These are phyloP conservation scores for Lithophane leautieri DNA, from an alignment of 2,888 invertebrate species.

Conservation along the genomic window DNA sequence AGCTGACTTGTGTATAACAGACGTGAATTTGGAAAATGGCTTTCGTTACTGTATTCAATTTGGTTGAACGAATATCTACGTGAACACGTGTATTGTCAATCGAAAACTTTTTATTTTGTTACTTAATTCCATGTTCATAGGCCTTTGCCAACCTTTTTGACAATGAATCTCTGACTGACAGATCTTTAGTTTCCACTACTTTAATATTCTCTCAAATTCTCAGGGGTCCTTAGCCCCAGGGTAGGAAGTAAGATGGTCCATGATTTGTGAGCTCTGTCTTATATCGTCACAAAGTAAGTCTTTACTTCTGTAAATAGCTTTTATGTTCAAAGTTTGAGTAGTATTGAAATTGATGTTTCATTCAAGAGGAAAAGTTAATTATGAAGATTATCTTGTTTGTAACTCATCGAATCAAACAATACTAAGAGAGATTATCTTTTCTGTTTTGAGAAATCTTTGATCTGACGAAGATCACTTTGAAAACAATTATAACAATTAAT, in stretches of 20 bases:
- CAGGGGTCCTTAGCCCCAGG: background rate
- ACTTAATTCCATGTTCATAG: background rate
- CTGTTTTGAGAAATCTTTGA: background rate
- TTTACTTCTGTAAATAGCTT: conserved; percentile 30
- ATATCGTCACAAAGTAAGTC: conserved; percentile 1
- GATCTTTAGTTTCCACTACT: background rate
- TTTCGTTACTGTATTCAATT: conserved; percentile 6
- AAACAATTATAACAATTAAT: background rate
- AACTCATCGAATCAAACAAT: background rate
- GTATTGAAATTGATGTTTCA: conserved; percentile 32
- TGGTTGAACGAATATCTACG: background rate
- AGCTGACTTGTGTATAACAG: conserved; percentile 11
- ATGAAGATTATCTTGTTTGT: background rate
- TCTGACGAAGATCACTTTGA: background rate
- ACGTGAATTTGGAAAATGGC: background rate
- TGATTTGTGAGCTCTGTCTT: conserved; percentile 3
- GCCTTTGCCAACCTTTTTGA: background rate
- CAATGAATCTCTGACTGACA: background rate
- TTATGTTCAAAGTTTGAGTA: conserved; percentile 28
- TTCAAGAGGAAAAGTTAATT: conserved; percentile 8
- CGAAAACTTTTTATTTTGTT: background rate
- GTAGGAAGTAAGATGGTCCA: background rate
- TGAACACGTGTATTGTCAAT: too few species aligned
- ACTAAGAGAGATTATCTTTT: background rate
- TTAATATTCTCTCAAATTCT: background rate